Conservation (phyloP, 2,888 invertebrate genomes). For the Euzophera pinguis region DNA sequence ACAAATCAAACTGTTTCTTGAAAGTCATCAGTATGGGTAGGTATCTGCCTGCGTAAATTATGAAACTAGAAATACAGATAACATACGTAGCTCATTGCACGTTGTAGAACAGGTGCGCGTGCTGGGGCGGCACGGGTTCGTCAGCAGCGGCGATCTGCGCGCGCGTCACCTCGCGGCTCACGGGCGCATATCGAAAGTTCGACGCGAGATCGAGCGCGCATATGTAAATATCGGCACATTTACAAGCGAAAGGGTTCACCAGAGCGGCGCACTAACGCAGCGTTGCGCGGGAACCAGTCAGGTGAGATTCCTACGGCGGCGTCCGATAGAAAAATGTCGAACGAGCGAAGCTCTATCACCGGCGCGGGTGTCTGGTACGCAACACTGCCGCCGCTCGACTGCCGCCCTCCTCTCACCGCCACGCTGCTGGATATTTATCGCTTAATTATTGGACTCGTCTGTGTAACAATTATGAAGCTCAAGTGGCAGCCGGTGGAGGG, state of each 20-base stretch:
- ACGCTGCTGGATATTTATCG: slow-evolving; percentile 72
- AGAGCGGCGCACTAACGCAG: slow-evolving; percentile 78
- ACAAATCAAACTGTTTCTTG: neutral
- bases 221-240: slow-evolving; percentile 80
- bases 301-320: slow-evolving; percentile 82
- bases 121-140: slow-evolving; percentile 53
- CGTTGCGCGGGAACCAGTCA: slow-evolving; percentile 82
- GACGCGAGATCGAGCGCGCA: slow-evolving; percentile 75
- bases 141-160: slow-evolving; percentile 45
- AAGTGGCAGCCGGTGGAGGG: slow-evolving; percentile 51
- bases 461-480: slow-evolving; percentile 73
- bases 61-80: slow-evolving; percentile 26
- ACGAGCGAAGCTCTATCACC: slow-evolving; percentile 67
- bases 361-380: slow-evolving; percentile 67
- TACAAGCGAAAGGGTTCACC: slow-evolving; percentile 80
- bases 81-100: slow-evolving; percentile 75
- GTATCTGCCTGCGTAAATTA: neutral
- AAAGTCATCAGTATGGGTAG: neutral
- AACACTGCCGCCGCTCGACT: slow-evolving; percentile 73
- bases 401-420: slow-evolving; percentile 72
- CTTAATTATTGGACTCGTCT: slow-evolving; percentile 77
- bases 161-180: slow-evolving; percentile 55
- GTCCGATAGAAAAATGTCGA: slow-evolving; percentile 82
- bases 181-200: slow-evolving; percentile 78
- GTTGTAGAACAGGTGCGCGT: slow-evolving; percentile 58